phyloP scores from a whole-genome alignment of 2,888 invertebrate species.

The Pycnomerus fuliginosus region DNA sequence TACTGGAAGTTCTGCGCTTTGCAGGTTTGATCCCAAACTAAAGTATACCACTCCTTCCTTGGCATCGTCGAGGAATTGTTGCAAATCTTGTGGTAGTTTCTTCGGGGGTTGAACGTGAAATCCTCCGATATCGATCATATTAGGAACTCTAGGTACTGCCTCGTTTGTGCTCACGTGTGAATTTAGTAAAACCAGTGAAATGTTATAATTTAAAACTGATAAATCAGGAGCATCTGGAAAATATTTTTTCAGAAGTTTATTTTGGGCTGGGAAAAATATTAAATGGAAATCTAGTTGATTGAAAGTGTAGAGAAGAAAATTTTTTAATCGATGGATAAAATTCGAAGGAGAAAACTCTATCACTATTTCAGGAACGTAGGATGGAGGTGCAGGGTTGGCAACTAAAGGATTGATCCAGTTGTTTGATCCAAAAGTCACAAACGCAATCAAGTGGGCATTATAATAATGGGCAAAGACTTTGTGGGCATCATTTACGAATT shows the following conservation, averaged over 20 bases:
- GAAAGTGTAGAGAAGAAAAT: slow-evolving; percentile 45
- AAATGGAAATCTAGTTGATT: slow-evolving; percentile 23
- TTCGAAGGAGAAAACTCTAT: slow-evolving; percentile 3
- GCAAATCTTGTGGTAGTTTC: slow-evolving; percentile 28
- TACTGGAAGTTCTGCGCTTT: slow-evolving; percentile 17
- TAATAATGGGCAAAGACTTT: slow-evolving; percentile 45
- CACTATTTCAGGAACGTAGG: slow-evolving; percentile 42
- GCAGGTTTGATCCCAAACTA: slow-evolving; percentile 48
- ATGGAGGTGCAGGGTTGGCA: slow-evolving; percentile 53
- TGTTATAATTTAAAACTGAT: slow-evolving; percentile 30
- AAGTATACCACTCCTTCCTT: slow-evolving; percentile 54
- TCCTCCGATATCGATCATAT: slow-evolving; percentile 60
- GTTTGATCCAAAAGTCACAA: slow-evolving; percentile 41
- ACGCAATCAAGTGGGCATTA: slow-evolving; percentile 46
- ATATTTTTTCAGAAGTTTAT: slow-evolving; percentile 30
- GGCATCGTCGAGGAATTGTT: slow-evolving; percentile 46
- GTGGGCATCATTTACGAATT: slow-evolving; percentile 54
- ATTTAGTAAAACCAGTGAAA: slow-evolving; percentile 41
- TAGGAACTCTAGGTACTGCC: slow-evolving; percentile 56
- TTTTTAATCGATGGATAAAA: slow-evolving; percentile 50
- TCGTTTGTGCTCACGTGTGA: slow-evolving; percentile 55
- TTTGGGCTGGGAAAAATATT: slow-evolving; percentile 29
- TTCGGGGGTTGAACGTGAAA: slow-evolving; percentile 48
- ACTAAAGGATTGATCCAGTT: slow-evolving; percentile 53
- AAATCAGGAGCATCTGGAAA: slow-evolving; percentile 27